Conservation (phyloP, 2,797 vertebrate genomes). For the Thunnus albacares region DNA sequence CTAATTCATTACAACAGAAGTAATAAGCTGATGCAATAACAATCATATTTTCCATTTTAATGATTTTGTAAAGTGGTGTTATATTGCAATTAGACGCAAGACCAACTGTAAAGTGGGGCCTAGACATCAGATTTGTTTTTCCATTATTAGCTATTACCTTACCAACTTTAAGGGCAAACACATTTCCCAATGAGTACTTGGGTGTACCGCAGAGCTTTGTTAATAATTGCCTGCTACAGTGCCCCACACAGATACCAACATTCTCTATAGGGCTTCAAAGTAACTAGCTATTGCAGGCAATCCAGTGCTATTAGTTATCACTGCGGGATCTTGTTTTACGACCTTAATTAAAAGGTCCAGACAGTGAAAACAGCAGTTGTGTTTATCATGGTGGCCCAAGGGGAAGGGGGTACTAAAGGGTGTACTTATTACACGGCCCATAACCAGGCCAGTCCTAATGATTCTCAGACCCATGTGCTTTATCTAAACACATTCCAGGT, state of each 20-base stretch:
- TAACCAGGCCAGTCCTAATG: constrained; percentile 60
- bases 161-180: constrained; percentile 37
- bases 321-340: constrained; percentile 74
- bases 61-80: constrained; percentile 25
- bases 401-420: constrained; percentile 50
- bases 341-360: constrained; percentile 78
- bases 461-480: constrained; percentile 55
- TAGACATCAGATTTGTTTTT: constrained; percentile 31
- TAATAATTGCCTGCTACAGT: constrained; percentile 40
- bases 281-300: constrained; percentile 39
- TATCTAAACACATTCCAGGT: constrained; percentile 71
- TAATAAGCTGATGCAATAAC: constrained; percentile 51
- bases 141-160: constrained; percentile 35
- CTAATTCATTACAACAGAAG: constrained; percentile 45
- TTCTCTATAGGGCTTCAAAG: constrained; percentile 33
- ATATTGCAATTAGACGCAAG: constrained; percentile 32
- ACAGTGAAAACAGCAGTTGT: constrained; percentile 74
- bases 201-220: constrained; percentile 35
- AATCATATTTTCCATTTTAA: constrained; percentile 43
- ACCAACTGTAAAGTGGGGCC: constrained; percentile 26
- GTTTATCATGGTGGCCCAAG: constrained; percentile 73
- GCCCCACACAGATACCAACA: constrained; percentile 40
- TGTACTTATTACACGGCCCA: constrained; percentile 58
- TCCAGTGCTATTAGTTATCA: constrained; percentile 61
- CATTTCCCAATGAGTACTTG: constrained; percentile 29